phyloP scores from a whole-genome alignment of 2,113 vertebrate genomes.

The Stigmatopora nigra region DNA sequence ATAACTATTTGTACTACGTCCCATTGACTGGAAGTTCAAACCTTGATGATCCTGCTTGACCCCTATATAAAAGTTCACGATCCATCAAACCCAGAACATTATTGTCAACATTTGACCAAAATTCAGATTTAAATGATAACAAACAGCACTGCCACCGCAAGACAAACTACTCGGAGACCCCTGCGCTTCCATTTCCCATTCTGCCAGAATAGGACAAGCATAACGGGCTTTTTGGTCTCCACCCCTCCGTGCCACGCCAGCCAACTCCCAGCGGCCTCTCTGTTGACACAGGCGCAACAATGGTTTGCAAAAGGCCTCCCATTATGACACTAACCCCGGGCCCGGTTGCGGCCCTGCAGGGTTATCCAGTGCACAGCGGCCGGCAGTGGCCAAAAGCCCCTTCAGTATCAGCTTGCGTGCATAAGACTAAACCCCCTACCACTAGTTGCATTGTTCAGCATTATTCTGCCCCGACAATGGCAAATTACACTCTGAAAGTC shows the following conservation, averaged over 20 bases:
- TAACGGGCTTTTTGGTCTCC: conserved; percentile 70
- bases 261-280: conserved; percentile 84
- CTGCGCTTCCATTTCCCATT: conserved; percentile 15
- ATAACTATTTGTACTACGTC: too few species aligned
- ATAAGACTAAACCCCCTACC: conserved; percentile 73
- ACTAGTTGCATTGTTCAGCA: conserved; percentile 83
- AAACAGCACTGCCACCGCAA: neutral
- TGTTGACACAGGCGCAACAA: conserved; percentile 94
- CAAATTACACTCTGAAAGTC: conserved; percentile 98
- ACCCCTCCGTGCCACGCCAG: conserved; percentile 80
- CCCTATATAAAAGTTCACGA: neutral
- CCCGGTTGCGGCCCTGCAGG: conserved; percentile 78
- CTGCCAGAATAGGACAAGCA: conserved; percentile 61
- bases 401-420: conserved; percentile 80
- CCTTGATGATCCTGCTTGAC: too few species aligned
- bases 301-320: conserved; percentile 81
- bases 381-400: conserved; percentile 71
- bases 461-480: conserved; percentile 89
- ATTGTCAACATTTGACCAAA: neutral
- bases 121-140: neutral
- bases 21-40: too few species aligned
- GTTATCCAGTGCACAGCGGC: conserved; percentile 65
- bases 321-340: conserved; percentile 86
- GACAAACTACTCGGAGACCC: conserved; percentile 62
- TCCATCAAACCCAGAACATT: neutral